These are phyloP conservation scores for Pristionchus japonicus DNA, from an alignment of 2,888 invertebrate genomes.

Conservation along the genomic window DNA sequence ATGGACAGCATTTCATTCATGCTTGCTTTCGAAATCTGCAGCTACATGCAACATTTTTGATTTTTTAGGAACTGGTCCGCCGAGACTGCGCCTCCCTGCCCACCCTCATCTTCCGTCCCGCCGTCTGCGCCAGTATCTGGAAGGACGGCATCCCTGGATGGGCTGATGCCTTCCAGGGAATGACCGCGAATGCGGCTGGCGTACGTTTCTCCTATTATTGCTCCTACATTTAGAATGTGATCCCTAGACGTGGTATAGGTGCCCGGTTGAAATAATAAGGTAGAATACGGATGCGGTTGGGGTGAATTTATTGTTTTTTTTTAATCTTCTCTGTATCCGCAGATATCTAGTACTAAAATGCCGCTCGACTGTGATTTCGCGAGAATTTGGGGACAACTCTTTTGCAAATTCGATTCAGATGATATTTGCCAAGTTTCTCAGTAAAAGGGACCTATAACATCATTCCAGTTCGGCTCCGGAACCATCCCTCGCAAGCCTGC, in stretches of 20 bases:
- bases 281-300: too few relatives aligned
- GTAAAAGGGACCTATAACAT: too few relatives aligned
- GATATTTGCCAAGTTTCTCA: too few relatives aligned
- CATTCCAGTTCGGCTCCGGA: slow-evolving; percentile 18
- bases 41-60: neutral
- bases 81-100: neutral
- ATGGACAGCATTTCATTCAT: neutral
- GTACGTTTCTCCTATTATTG: too few relatives aligned
- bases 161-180: slow-evolving; percentile 22
- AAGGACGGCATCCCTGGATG: slow-evolving; percentile 31
- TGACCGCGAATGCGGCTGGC: neutral
- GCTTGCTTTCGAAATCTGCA: neutral
- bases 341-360: too few relatives aligned
- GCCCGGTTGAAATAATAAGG: too few relatives aligned
- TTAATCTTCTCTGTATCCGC: too few relatives aligned
- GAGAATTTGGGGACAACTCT: too few relatives aligned
- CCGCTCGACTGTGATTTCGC: too few relatives aligned
- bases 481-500: neutral
- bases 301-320: neutral
- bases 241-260: too few relatives aligned
- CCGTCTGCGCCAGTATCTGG: neutral
- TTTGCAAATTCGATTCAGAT: too few relatives aligned
- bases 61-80: neutral
- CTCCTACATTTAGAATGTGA: too few relatives aligned
- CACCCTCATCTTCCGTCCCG: slow-evolving; percentile 12